phyloP scores from a whole-genome alignment of 2,888 invertebrate genomes.

The Diloba caeruleocephala region DNA sequence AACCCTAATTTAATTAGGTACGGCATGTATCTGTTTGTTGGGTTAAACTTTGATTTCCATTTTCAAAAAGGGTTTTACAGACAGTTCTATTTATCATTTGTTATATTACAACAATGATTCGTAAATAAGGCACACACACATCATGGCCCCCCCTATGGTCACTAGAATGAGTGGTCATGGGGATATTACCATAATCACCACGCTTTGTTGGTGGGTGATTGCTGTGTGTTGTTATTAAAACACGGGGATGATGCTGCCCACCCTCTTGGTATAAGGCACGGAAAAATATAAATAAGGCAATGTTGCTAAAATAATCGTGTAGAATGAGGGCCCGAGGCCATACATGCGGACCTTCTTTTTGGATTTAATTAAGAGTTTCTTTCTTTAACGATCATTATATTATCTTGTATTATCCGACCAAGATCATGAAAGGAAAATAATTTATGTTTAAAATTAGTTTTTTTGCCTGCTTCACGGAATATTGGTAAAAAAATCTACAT shows the following conservation, averaged over 20 bases:
- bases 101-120: no score
- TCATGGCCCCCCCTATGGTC: no score
- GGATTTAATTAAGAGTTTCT: conserved; percentile 56
- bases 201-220: no score
- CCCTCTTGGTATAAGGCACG: no score
- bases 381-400: conserved; percentile 44
- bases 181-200: no score
- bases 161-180: no score
- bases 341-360: conserved; percentile 52
- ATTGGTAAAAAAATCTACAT: not conserved
- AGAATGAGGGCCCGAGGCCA: conserved; percentile 48
- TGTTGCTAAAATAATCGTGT: conserved; percentile 26
- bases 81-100: conserved; percentile 19
- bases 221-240: no score
- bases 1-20: conserved; percentile 34
- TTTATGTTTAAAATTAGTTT: conserved; percentile 23
- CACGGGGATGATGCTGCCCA: no score
- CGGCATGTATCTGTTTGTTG: conserved; percentile 26
- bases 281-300: conserved; percentile 15
- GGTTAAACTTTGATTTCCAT: conserved; percentile 34
- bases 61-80: conserved; percentile 29
- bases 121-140: no score
- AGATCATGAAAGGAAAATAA: conserved; percentile 31
- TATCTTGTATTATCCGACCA: conserved; percentile 40
- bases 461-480: conserved; percentile 17